Evolutionary conservation across 2,113 vertebrate species (phyloP).

Genomic region (Pyxicephalus adspersus): DNA sequence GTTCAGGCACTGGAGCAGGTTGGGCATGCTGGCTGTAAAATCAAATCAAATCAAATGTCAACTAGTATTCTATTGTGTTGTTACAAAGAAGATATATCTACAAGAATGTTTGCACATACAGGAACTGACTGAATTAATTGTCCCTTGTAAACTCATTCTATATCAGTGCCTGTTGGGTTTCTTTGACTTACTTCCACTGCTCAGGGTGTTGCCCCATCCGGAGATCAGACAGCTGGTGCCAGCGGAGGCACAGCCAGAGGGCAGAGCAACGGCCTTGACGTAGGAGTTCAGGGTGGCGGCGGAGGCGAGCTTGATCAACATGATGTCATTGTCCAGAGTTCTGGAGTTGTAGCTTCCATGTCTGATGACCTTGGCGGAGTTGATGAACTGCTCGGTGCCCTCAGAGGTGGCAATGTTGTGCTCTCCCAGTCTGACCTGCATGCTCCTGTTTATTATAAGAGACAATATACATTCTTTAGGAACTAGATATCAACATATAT

Average conservation of each 20-base stretch:
- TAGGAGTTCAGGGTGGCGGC: constrained; percentile 68
- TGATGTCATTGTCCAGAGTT: constrained; percentile 77
- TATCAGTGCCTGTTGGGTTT: no score
- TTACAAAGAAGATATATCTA: no score
- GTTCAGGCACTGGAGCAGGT: constrained; percentile 67
- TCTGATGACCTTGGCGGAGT: constrained; percentile 66
- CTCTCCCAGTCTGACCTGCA: background rate
- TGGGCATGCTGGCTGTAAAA: constrained; percentile 61
- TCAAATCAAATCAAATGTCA: background rate
- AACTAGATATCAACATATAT: no score
- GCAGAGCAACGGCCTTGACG: constrained; percentile 68
- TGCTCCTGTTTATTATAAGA: background rate
- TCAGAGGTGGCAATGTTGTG: constrained; percentile 58
- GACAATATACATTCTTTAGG: no score
- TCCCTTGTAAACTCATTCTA: no score
- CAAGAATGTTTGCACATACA: no score
- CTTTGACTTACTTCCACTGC: constrained; percentile 62
- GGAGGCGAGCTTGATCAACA: constrained; percentile 78
- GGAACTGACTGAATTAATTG: no score
- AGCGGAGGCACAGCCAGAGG: constrained; percentile 67
- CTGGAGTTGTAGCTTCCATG: constrained; percentile 65
- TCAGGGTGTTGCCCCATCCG: constrained; percentile 76
- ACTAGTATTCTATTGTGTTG: no score
- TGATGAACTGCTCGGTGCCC: constrained; percentile 76
- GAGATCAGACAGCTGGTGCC: constrained; percentile 71